Base-by-base conservation (phyloP, 1,140 invertebrate species). In the Drosophila arizonae region DNA sequence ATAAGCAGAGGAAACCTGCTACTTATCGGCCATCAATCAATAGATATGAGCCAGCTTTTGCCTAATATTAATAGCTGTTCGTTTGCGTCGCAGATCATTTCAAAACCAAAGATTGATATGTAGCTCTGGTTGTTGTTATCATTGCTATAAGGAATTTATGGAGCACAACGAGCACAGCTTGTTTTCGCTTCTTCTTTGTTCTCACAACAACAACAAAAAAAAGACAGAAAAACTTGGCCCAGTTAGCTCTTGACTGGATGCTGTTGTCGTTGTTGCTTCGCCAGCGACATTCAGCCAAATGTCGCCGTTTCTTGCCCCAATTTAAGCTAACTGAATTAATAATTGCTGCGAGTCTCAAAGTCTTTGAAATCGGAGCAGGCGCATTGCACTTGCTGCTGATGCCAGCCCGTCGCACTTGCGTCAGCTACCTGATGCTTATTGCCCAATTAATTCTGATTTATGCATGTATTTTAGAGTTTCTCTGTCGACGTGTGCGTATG, bases 11-110 rank as follows among this genome's bases (percentile, higher is more conserved):
- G 15, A 46, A 55, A 72, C 39, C 64, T 57, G 45, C 67, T 86
- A 46, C 73, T 80, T 84, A 88, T 88, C 84, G 84, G 71, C 64
- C 70, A 88, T 88, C 84, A 88, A 87, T 87, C 84, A 88, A 72
- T 77, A 63, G 76, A 85, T 85, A 76, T 67, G 50, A 60, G 52
- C 10, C 64, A 60, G 67, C 66, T 75, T 66, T 71, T 56, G 43
- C 72, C 62, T 67, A 68, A 80, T 79, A 80, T 79, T 84, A 84
- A 84, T 84, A 84, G 72, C 74, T 69, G 56, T 51, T 43, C 43
- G 45, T 39, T 41, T 48, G 28, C 36, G n/a, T n/a, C 52, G 72
- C 41, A 65, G 50, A 75, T 71, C 69, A 70, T 75, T 65, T 51
- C 30, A 57, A 39, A 46, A 48, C 60, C 30, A 58, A 17, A 48